Base-by-base conservation (phyloP, 2,888 invertebrate genomes). In the Philereme transversata region DNA sequence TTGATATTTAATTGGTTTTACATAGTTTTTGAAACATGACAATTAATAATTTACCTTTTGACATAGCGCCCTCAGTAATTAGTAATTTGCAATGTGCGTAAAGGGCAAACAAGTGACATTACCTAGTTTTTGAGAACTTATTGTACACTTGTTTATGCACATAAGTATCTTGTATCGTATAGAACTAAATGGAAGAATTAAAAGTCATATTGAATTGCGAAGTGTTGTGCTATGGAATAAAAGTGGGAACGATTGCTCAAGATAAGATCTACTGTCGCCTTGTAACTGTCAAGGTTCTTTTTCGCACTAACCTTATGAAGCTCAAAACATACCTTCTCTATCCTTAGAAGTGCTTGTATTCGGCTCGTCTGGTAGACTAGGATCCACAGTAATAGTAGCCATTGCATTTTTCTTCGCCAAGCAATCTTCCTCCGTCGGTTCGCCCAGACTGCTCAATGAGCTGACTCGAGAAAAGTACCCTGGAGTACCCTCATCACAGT, bases 401-500 rank as follows among this genome's bases (percentile, higher is more conserved):
- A 85, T 86, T 3, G 90, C 92, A 59, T 91, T 91, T 69, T 81
- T 88, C 76, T 90, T 90, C 7, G 92, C 92, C 59, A 90, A 69
- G 57, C 83, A 79, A 52, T 89, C 90, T 52, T 88, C 91, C 49
- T 91, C 91, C 0, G 89, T 90, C 0, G 93, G 91, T 66, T 94
- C 94, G 0, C 89, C 92, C 9, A 94, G 81, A 64, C 94, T 94
- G 74, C 94, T 94, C 53, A 94, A 73, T 0, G 94, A 94, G 71
- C 94, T 94, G 46, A 94, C 94, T 6, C 94, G 87, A 5, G 97
- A 97, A 77, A 95, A 97, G 82, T 95, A 95, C 0, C 96, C 96
- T 0, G 97, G 97, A 0, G 97, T 97, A 0, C 97, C 97, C 80
- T 97, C 97, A 67, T 97, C 97, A 74, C 97, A 97, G 81, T 97